Conservation (phyloP, 2,888 invertebrate genomes). For the Micropterix aruncella region DNA sequence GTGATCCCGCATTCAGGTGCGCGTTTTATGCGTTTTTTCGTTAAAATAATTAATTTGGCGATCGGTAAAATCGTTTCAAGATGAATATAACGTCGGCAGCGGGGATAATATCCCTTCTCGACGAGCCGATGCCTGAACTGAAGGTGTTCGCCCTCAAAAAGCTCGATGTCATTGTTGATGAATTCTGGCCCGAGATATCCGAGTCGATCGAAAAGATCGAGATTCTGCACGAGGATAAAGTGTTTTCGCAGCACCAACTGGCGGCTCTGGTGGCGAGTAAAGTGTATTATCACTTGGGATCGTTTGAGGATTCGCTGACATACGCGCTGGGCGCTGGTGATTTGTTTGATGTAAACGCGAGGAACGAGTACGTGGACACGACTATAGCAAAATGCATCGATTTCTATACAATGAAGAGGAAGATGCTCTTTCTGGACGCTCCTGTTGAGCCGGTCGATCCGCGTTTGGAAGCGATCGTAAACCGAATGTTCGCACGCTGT, state of each 20-base stretch:
- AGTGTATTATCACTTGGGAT: slow-evolving; percentile 94
- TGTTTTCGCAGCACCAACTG: slow-evolving; percentile 75
- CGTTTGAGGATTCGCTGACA: slow-evolving; percentile 93
- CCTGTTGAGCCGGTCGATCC: slow-evolving; percentile 59
- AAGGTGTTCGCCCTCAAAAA: slow-evolving; percentile 90
- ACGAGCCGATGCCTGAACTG: slow-evolving; percentile 86
- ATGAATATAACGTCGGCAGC: slow-evolving; percentile 49
- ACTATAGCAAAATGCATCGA: slow-evolving; percentile 97
- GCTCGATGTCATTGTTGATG: slow-evolving; percentile 86
- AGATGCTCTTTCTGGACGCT: slow-evolving; percentile 56
- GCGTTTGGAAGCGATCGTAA: slow-evolving; percentile 83
- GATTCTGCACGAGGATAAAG: slow-evolving; percentile 86
- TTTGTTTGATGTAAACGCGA: slow-evolving; percentile 86
- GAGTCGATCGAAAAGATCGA: slow-evolving; percentile 97
- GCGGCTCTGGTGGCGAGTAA: slow-evolving; percentile 97
- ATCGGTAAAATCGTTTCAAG: too few species aligned
- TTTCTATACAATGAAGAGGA: slow-evolving; percentile 82
- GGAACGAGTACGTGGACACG: slow-evolving; percentile 93
- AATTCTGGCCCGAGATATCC: slow-evolving; percentile 98
- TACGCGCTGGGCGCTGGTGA: slow-evolving; percentile 93
- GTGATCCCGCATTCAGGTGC: too few species aligned
- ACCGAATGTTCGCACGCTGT: slow-evolving; percentile 94
- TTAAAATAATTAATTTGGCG: too few species aligned
- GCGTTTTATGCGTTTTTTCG: too few species aligned
- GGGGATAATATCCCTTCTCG: slow-evolving; percentile 89